Evolutionary conservation across 2,113 vertebrate species (phyloP).

Genomic region (Silurus glanis): DNA sequence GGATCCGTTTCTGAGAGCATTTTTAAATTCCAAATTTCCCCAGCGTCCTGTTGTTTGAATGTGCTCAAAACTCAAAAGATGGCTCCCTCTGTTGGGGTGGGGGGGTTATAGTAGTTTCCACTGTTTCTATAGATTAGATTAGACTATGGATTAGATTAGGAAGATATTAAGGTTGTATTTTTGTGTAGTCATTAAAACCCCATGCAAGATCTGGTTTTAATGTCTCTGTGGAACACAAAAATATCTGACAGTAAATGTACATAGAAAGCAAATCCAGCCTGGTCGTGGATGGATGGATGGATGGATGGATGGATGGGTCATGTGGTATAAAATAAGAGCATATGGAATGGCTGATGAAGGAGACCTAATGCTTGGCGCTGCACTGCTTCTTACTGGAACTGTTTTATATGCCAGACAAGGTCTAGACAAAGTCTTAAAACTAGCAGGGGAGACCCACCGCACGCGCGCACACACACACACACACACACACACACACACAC

Average conservation of each 20-base stretch:
- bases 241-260: background rate
- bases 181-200: background rate
- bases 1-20: no score
- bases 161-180: background rate
- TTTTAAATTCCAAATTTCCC: no score
- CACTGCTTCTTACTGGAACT: background rate
- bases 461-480: background rate
- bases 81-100: no score
- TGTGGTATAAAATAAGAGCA: background rate
- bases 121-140: no score
- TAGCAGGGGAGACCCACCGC: background rate
- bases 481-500: background rate
- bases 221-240: background rate
- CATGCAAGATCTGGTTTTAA: background rate
- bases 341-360: background rate
- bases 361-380: background rate
- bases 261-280: background rate
- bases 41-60: no score
- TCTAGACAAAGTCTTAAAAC: constrained; percentile 36
- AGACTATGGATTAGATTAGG: background rate
- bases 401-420: constrained; percentile 41
- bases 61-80: no score
- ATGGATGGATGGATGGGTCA: no score
- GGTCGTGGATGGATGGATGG: background rate
- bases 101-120: no score